Percentiles rank a stretch among this genome's conserved stretches.
These are phyloP conservation scores for Rhinogobio ventralis DNA, from an alignment of 2,797 vertebrate species.

Conservation along the genomic window DNA sequence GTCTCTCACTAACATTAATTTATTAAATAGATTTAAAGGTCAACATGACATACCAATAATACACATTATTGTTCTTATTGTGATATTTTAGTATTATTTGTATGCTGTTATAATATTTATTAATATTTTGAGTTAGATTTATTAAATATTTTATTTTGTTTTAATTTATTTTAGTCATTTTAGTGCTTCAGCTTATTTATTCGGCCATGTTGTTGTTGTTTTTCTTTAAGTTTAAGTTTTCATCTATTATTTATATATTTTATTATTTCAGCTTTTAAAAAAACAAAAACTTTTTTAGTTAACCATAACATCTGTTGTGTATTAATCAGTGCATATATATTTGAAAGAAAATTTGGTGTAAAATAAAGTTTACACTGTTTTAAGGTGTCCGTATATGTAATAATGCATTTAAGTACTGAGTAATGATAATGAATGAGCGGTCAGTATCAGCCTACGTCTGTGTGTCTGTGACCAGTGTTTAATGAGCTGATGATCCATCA, in stretches of 20 bases:
- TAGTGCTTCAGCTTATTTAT: background rate
- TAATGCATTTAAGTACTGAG: too few species aligned
- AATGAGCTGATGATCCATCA: too few species aligned
- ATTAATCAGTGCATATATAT: background rate
- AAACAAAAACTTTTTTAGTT: background rate
- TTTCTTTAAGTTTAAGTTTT: too few species aligned
- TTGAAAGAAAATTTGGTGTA: background rate
- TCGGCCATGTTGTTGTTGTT: too few species aligned
- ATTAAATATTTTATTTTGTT: background rate
- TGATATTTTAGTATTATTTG: background rate
- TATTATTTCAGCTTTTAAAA: background rate
- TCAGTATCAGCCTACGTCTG: too few species aligned
- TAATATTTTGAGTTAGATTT: background rate
- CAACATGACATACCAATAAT: background rate
- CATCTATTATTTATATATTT: background rate
- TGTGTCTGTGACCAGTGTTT: too few species aligned
- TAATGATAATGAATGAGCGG: too few species aligned
- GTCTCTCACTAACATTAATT: background rate
- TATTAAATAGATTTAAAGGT: background rate
- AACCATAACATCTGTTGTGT: background rate
- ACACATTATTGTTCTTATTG: background rate
- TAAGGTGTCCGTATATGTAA: too few species aligned
- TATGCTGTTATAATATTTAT: background rate
- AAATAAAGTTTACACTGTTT: too few species aligned
- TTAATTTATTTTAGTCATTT: background rate